A percentile compares a stretch with the other conserved stretches of the same genome.
phyloP scores from a whole-genome alignment of 2,888 invertebrate genomes.

The Criorhina ranunculi region DNA sequence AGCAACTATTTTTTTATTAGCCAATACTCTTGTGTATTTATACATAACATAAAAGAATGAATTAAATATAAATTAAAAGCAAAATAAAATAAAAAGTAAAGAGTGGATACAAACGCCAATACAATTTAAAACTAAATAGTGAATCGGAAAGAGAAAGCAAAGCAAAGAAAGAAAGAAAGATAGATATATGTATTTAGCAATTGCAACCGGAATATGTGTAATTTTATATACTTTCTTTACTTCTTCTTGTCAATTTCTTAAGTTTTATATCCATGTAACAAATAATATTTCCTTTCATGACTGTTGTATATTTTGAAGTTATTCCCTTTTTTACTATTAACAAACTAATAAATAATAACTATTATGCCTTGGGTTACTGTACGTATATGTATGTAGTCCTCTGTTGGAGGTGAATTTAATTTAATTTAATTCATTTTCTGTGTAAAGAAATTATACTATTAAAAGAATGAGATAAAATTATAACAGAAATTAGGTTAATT shows the following conservation, averaged over 20 bases:
- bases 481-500: constrained; percentile 65
- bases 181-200: constrained; percentile 61
- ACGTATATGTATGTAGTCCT: constrained; percentile 38
- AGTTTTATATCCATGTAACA: constrained; percentile 15
- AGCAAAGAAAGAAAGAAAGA: constrained; percentile 20
- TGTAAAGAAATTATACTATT: constrained; percentile 48
- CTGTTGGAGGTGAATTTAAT: constrained; percentile 23
- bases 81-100: constrained; percentile 43
- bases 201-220: constrained; percentile 66
- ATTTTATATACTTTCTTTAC: constrained; percentile 51
- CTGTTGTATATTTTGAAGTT: constrained; percentile 69
- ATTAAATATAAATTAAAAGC: constrained; percentile 62
- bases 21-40: constrained; percentile 71
- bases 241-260: constrained; percentile 20
- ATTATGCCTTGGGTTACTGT: constrained; percentile 57
- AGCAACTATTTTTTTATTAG: constrained; percentile 69
- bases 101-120: constrained; percentile 56
- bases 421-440: constrained; percentile 28
- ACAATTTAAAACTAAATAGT: constrained; percentile 39
- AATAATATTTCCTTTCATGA: constrained; percentile 54
- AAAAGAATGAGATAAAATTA: constrained; percentile 31
- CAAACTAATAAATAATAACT: constrained; percentile 31
- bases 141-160: constrained; percentile 57
- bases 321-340: constrained; percentile 51
- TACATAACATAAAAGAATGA: constrained; percentile 25